Evolutionary conservation across 2,113 vertebrate species (phyloP).

Genomic region (Capricornis sumatraensis): DNA sequence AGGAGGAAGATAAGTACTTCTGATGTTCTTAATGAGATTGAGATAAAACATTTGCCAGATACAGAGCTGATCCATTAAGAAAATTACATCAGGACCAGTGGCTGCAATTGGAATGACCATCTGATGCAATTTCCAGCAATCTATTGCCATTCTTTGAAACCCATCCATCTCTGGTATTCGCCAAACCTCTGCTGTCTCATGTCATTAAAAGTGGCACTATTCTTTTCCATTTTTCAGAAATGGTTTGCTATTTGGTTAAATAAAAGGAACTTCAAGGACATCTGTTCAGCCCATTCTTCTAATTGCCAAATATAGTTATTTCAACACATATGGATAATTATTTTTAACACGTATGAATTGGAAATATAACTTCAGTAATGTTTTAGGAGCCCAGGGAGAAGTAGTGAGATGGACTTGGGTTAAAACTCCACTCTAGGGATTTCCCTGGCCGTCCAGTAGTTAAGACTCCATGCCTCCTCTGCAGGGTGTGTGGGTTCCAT

Average conservation of each 20-base stretch:
- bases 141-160: neutral
- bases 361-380: neutral
- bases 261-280: neutral
- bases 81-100: neutral
- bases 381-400: neutral
- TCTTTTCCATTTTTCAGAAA: neutral
- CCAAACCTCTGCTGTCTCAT: neutral
- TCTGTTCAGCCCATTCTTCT: neutral
- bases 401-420: neutral
- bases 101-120: neutral
- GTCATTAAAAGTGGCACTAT: neutral
- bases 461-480: neutral
- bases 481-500: neutral
- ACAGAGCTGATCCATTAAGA: neutral
- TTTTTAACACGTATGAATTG: neutral
- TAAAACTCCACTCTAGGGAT: neutral
- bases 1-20: constrained; percentile 18
- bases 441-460: neutral
- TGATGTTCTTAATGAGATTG: constrained; percentile 49
- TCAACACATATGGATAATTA: neutral
- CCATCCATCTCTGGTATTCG: neutral
- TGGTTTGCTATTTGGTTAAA: neutral
- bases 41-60: constrained; percentile 44
- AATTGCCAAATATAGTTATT: neutral
- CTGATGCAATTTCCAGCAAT: neutral